A percentile compares a stretch with the other conserved stretches of the same genome.
These are phyloP conservation scores for Pogonognathellus flavescens DNA, from an alignment of 1,140 invertebrate species.

Conservation along the genomic window DNA sequence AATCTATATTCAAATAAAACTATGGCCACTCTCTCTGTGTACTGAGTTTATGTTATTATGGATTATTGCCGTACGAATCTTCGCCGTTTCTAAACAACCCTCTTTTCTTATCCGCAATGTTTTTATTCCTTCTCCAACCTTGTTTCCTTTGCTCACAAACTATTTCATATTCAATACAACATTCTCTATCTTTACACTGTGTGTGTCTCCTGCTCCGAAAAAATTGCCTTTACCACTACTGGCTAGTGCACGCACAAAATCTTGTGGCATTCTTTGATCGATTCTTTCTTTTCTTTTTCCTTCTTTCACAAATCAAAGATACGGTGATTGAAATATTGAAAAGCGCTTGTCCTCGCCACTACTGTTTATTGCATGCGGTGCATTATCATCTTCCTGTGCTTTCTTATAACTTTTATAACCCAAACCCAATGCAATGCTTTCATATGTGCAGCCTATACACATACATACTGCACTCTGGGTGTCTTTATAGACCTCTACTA, in stretches of 20 bases:
- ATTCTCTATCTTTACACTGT: background rate
- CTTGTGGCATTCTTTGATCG: constrained; percentile 25
- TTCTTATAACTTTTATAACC: background rate
- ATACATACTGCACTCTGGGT: background rate
- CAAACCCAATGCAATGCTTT: background rate
- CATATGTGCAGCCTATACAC: background rate
- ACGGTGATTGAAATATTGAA: constrained; percentile 27
- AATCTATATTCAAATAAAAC: constrained; percentile 51
- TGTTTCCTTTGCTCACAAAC: background rate
- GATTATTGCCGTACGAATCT: background rate
- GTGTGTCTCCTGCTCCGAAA: background rate
- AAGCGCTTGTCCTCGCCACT: background rate
- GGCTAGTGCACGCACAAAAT: too few relatives aligned
- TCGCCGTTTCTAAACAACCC: background rate
- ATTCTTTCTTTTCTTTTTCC: constrained; percentile 33
- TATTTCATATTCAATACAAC: constrained; percentile 18
- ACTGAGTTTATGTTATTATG: constrained; percentile 28
- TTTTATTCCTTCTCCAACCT: background rate
- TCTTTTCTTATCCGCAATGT: background rate
- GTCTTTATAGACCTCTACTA: background rate
- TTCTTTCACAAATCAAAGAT: constrained; percentile 25
- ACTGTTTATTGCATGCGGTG: background rate
- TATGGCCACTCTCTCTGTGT: constrained; percentile 27
- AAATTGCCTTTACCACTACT: background rate
- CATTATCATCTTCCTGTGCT: background rate